Evolutionary conservation across 1,140 invertebrate genomes (phyloP).

Genomic region (Caenorhabditis latens): DNA sequence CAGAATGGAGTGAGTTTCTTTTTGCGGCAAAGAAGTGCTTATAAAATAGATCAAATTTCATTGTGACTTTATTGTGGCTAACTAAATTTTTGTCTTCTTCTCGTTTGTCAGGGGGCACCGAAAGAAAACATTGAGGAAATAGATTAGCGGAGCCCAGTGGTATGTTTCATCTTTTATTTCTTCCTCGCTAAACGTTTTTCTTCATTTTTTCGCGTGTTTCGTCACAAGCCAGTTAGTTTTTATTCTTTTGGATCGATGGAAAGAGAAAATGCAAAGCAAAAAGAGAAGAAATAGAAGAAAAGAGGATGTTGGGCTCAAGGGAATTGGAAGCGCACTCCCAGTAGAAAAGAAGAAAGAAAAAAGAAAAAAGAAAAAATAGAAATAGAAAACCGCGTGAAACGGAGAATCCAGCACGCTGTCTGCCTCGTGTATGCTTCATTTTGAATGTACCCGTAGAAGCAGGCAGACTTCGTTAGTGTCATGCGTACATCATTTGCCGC

Average conservation of each 20-base stretch:
- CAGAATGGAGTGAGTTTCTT: slow-evolving; percentile 36
- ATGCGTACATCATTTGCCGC: slow-evolving; percentile 30
- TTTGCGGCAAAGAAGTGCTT: slow-evolving; percentile 34
- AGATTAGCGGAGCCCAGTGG: neutral
- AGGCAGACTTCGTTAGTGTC: slow-evolving; percentile 35
- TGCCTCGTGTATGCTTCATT: slow-evolving; percentile 16
- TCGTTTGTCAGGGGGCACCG: no score
- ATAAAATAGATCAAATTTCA: slow-evolving; percentile 23
- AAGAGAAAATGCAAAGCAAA: slow-evolving; percentile 13
- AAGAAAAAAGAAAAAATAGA: neutral
- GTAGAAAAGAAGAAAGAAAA: neutral
- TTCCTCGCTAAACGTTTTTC: slow-evolving; percentile 16
- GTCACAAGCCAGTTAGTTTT: slow-evolving; percentile 44
- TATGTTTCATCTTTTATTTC: slow-evolving; percentile 25
- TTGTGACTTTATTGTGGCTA: neutral
- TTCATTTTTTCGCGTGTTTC: neutral
- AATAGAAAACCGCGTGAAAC: neutral
- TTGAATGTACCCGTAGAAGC: slow-evolving; percentile 15
- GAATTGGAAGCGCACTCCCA: slow-evolving; percentile 30
- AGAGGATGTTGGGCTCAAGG: slow-evolving; percentile 26
- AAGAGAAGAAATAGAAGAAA: slow-evolving; percentile 16
- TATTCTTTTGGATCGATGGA: slow-evolving; percentile 29
- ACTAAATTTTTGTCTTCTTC: neutral
- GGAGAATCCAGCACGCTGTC: neutral
- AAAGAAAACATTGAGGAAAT: neutral